Evolutionary conservation across 2,888 invertebrate species (phyloP), one percentile per base, ranked within the genome.

Genomic region (Rotaria macrura): DNA sequence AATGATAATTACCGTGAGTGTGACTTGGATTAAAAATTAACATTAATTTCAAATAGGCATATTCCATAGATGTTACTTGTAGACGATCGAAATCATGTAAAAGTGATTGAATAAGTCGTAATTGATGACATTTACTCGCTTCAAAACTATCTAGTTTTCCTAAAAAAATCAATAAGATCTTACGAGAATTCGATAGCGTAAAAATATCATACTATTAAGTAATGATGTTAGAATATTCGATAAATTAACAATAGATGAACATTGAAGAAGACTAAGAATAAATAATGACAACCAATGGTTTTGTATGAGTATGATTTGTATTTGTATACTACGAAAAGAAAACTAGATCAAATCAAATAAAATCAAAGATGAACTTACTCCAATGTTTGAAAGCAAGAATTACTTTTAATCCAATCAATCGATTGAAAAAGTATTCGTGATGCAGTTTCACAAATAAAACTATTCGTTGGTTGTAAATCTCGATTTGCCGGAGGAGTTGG

Each of bases 201-300:
- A 25, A 52, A 52, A 52, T 52, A 6, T 52, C 9, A 29, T 14
- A 84, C 54, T 57, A 0, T 34, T 7, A n/a, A 54, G 52, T 84
- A 79, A 40, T 25, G 79, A 40, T 14, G 84, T 83, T 34, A 86
- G 49, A 23, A 86, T 52, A 54, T 79, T 86, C 10, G 79, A 40
- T 54, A 86, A 86, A 34, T 54, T 74, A 43, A 86, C 40, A 25
- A 47, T 84, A 14, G 79, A 43, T n/a, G 84, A 79, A 72, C 86
- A 86, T 85, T 86, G 86, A 1, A 84, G 43, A 72, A 86, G 49
- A 57, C 86, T 84, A 7, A 86, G 47, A 54, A 84, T 84, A 38
- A 86, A 86, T 74, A 86, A 47, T 14, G 72, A 40, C 40, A 86
- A 79, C 86, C 86, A 86, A 85, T 86, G 52, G 47, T 86, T 86